Evolutionary conservation across 1,140 invertebrate species (phyloP).

Genomic region (Homarus americanus): DNA sequence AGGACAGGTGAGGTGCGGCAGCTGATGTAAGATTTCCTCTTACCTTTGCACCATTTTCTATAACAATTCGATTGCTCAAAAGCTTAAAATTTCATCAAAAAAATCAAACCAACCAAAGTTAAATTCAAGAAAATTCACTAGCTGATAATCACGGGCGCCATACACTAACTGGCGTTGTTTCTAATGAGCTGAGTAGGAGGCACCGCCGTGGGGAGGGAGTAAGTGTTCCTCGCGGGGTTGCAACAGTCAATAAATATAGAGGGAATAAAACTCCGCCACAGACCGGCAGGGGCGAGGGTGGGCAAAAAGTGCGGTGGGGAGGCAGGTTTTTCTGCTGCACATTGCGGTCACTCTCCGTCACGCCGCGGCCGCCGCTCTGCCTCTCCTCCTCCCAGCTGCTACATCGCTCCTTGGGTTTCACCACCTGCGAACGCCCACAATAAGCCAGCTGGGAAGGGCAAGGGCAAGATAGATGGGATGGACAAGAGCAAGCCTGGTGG

Average conservation of each 20-base stretch:
- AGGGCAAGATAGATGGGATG: too few species aligned
- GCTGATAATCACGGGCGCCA: too few species aligned
- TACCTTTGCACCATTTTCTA: too few species aligned
- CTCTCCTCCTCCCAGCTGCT: background rate
- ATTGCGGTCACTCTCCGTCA: constrained; percentile 42
- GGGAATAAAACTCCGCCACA: background rate
- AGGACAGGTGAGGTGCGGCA: too few species aligned
- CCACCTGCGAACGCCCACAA: background rate
- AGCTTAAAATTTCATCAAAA: too few species aligned
- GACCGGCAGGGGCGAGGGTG: background rate
- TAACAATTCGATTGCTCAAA: too few species aligned
- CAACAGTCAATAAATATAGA: background rate
- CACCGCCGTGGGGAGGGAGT: background rate
- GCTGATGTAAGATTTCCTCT: too few species aligned
- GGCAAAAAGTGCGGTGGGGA: background rate
- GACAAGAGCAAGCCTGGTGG: too few species aligned
- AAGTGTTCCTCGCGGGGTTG: background rate
- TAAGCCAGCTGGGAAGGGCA: background rate
- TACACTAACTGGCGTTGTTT: too few species aligned
- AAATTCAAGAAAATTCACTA: too few species aligned
- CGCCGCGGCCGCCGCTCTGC: background rate
- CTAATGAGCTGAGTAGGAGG: too few species aligned
- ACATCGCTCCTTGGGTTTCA: background rate
- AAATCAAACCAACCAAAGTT: too few species aligned
- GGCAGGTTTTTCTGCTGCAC: constrained; percentile 24